These are phyloP conservation scores for Andrena bucephala DNA, from an alignment of 2,888 invertebrate genomes.

Conservation along the genomic window DNA sequence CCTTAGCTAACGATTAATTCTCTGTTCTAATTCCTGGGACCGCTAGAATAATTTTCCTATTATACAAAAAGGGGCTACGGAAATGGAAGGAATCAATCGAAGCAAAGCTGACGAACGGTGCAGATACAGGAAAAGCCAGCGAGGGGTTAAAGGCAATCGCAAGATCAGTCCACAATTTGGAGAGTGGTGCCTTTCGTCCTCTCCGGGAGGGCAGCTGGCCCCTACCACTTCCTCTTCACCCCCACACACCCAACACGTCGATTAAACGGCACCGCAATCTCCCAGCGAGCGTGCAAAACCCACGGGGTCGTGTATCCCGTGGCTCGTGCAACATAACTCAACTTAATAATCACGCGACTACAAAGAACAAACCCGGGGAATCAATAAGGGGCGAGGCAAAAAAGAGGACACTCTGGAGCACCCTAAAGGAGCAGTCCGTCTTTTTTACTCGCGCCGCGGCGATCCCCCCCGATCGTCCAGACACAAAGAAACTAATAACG, in stretches of 20 bases:
- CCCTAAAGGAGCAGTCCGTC: slow-evolving; percentile 15
- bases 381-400: slow-evolving; percentile 35
- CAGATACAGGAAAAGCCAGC: neutral
- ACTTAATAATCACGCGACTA: slow-evolving; percentile 37
- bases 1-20: neutral
- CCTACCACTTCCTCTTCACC: neutral
- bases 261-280: slow-evolving; percentile 41
- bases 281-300: slow-evolving; percentile 11
- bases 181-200: neutral
- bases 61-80: neutral
- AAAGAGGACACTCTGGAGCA: slow-evolving; percentile 22
- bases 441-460: slow-evolving; percentile 40
- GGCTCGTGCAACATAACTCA: slow-evolving; percentile 39
- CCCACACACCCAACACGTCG: slow-evolving; percentile 6
- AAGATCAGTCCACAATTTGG: slow-evolving; percentile 23
- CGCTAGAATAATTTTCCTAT: too few species aligned
- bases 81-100: slow-evolving; percentile 1
- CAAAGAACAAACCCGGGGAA: slow-evolving; percentile 35
- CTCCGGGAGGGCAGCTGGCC: neutral
- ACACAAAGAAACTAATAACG: slow-evolving; percentile 68
- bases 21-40: neutral
- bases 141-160: slow-evolving; percentile 10
- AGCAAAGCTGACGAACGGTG: neutral
- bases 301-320: neutral
- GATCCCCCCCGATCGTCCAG: slow-evolving; percentile 48